phyloP scores from a whole-genome alignment of 1,140 invertebrate genomes.

The Pachypeltis micranthus region DNA sequence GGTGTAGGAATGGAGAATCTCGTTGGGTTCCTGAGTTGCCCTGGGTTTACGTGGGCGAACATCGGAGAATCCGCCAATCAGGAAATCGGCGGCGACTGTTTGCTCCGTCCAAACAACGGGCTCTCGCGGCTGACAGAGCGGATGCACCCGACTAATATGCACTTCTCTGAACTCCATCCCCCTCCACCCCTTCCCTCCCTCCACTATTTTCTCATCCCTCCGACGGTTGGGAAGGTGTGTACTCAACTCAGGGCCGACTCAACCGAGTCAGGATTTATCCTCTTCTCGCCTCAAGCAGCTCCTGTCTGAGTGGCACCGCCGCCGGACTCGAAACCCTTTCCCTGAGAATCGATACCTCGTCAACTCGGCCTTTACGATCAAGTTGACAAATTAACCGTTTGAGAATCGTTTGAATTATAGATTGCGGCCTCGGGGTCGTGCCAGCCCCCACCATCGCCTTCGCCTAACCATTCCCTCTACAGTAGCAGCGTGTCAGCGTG shows the following conservation, averaged over 20 bases:
- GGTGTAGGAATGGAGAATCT: no score
- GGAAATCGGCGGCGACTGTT: background rate
- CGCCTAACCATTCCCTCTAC: no score
- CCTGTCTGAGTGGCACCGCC: no score
- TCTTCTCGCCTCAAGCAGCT: no score
- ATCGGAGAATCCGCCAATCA: background rate
- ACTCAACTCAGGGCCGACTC: no score
- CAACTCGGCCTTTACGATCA: slow-evolving; percentile 1
- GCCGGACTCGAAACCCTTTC: no score
- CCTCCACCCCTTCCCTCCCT: background rate
- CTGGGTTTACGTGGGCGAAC: background rate
- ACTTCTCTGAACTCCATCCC: background rate
- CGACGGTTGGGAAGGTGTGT: no score
- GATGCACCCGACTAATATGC: slow-evolving; percentile 8
- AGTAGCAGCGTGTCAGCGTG: no score
- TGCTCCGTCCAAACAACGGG: background rate
- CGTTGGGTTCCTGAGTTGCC: no score
- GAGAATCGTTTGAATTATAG: slow-evolving; percentile 5
- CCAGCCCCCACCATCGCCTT: no score
- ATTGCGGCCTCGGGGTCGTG: no score
- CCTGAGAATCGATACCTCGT: background rate
- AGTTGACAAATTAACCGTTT: background rate
- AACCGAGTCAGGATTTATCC: no score
- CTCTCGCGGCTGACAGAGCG: background rate
- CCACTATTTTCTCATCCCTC: background rate